Conservation (phyloP, 2,113 vertebrate species). For the Trochalopteron elliotii region DNA sequence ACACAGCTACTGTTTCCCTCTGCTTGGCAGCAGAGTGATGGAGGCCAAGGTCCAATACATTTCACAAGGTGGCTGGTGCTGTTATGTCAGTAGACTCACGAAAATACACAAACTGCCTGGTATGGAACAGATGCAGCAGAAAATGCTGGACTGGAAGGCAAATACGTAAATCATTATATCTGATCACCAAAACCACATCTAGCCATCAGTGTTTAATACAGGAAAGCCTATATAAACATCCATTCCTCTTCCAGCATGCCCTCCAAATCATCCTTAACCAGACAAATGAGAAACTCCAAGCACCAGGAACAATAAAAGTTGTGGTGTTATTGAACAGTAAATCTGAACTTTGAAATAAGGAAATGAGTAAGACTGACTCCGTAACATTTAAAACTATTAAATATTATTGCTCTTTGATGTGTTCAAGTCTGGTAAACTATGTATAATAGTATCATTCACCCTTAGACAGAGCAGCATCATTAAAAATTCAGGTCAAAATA, state of each 20-base stretch:
- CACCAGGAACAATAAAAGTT: background rate
- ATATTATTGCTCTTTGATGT: background rate
- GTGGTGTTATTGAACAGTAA: background rate
- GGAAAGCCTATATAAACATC: background rate
- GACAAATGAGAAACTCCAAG: background rate
- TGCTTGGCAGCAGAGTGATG: background rate
- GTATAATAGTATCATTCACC: background rate
- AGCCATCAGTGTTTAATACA: background rate
- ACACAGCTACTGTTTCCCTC: background rate
- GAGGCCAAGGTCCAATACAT: background rate
- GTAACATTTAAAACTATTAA: background rate
- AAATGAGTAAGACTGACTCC: background rate
- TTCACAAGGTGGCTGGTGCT: background rate
- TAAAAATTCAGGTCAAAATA: background rate
- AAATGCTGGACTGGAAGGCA: background rate
- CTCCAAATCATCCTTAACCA: background rate
- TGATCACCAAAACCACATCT: background rate
- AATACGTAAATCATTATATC: background rate
- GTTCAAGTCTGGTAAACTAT: background rate
- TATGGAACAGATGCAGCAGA: background rate
- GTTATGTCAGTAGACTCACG: background rate
- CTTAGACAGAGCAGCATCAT: background rate
- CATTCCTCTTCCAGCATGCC: background rate
- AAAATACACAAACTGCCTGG: background rate
- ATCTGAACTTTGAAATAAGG: slow-evolving; percentile 29